Evolutionary conservation across 2,797 vertebrate species (phyloP).

Genomic region (Clarias platycephalus): DNA sequence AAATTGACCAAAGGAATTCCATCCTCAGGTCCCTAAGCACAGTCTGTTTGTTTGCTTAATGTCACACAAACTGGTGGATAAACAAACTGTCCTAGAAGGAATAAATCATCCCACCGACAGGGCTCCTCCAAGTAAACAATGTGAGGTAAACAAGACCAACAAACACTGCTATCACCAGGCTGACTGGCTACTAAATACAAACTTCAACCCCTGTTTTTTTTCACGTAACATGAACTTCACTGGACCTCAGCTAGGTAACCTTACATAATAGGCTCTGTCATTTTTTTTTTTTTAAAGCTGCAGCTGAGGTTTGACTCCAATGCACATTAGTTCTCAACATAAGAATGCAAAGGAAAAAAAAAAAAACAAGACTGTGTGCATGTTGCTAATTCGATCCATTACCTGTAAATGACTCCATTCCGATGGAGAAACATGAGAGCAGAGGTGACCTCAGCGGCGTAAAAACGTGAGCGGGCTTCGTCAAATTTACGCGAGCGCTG

Average conservation of each 20-base stretch:
- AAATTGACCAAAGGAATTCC: constrained; percentile 39
- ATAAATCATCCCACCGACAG: constrained; percentile 58
- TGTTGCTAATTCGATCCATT: constrained; percentile 44
- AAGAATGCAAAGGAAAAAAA: neutral
- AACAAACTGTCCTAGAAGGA: constrained; percentile 56
- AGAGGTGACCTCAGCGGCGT: constrained; percentile 94
- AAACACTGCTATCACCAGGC: constrained; percentile 38
- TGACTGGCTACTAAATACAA: constrained; percentile 32
- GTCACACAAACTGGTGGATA: constrained; percentile 54
- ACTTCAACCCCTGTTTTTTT: constrained; percentile 19
- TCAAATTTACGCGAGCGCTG: constrained; percentile 97
- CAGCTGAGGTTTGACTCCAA: constrained; percentile 45
- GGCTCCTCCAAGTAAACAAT: constrained; percentile 62
- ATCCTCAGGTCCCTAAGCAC: constrained; percentile 45
- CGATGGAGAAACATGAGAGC: constrained; percentile 97
- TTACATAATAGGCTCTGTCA: constrained; percentile 36
- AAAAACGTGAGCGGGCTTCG: constrained; percentile 92
- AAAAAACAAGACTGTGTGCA: neutral
- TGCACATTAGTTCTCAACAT: constrained; percentile 66
- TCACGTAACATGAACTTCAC: constrained; percentile 31
- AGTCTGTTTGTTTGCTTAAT: constrained; percentile 59
- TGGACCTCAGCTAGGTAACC: constrained; percentile 19
- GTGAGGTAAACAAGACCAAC: constrained; percentile 52
- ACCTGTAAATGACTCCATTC: constrained; percentile 97
- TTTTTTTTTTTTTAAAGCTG: neutral